phyloP scores from a whole-genome alignment of 2,797 vertebrate genomes.

The Novumbra hubbsi region DNA sequence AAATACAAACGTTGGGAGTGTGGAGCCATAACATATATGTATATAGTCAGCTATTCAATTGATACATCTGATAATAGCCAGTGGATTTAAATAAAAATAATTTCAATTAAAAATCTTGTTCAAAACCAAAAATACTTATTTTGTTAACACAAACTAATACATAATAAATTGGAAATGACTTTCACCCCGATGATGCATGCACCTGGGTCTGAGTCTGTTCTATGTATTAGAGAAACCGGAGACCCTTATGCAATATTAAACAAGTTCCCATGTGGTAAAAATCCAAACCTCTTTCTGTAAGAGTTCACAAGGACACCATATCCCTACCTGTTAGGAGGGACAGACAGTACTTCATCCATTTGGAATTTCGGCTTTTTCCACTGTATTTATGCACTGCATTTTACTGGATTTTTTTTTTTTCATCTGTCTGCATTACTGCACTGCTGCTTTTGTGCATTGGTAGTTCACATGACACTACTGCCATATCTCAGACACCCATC shows the following conservation, averaged over 20 bases:
- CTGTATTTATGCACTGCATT: constrained; percentile 25
- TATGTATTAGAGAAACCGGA: constrained; percentile 69
- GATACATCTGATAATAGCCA: background rate
- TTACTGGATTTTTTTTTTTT: background rate
- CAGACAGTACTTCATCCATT: constrained; percentile 24
- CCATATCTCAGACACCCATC: constrained; percentile 6
- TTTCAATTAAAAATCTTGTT: no score
- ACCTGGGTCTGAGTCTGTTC: constrained; percentile 62
- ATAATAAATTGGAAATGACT: constrained; percentile 62
- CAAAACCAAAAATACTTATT: no score
- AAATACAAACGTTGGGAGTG: no score
- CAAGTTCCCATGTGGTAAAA: constrained; percentile 68
- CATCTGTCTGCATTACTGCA: background rate
- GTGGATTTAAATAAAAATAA: background rate
- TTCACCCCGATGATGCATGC: constrained; percentile 66
- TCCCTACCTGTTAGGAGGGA: constrained; percentile 46
- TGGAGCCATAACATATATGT: no score
- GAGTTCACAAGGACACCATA: constrained; percentile 51
- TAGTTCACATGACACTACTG: constrained; percentile 44
- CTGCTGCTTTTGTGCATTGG: constrained; percentile 19
- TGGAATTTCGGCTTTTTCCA: constrained; percentile 38
- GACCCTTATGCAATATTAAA: constrained; percentile 73
- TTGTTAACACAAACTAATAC: constrained; percentile 41
- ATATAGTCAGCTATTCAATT: background rate
- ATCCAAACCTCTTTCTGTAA: constrained; percentile 65